Percentiles rank a stretch among this genome's conserved stretches.
Conservation (phyloP, 2,888 invertebrate species). For the Hemaris fuciformis region DNA sequence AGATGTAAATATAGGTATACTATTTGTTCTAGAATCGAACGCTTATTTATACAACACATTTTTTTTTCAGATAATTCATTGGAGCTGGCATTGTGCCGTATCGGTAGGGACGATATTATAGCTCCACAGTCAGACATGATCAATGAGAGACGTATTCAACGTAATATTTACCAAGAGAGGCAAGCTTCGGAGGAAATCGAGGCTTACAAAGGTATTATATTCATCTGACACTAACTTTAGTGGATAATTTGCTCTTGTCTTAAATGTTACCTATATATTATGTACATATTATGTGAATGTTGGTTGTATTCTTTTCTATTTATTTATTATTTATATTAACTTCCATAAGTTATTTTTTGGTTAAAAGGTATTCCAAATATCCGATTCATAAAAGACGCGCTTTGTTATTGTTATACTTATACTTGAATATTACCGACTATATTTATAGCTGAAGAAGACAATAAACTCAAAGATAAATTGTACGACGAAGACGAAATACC, state of each 20-base stretch:
- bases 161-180: conserved; percentile 77
- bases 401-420: not conserved
- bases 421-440: conserved; percentile 14
- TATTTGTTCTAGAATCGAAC: too few species aligned
- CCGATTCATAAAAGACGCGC: too few species aligned
- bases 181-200: conserved; percentile 79
- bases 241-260: not conserved
- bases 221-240: not conserved
- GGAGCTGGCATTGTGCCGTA: conserved; percentile 91
- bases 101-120: conserved; percentile 95
- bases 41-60: too few species aligned
- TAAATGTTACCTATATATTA: too few species aligned
- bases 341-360: too few species aligned
- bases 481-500: conserved; percentile 63
- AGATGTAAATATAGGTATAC: too few species aligned
- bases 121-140: conserved; percentile 88
- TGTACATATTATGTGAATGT: too few species aligned
- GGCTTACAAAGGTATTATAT: conserved; percentile 67
- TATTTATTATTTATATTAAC: too few species aligned
- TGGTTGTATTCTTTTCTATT: too few species aligned
- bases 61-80: conserved; percentile 83
- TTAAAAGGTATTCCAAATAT: too few species aligned
- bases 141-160: conserved; percentile 75
- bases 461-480: conserved; percentile 71
- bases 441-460: conserved; percentile 69